phyloP scores from a whole-genome alignment of 1,140 invertebrate species.

The Daktulosphaira vitifoliae region DNA sequence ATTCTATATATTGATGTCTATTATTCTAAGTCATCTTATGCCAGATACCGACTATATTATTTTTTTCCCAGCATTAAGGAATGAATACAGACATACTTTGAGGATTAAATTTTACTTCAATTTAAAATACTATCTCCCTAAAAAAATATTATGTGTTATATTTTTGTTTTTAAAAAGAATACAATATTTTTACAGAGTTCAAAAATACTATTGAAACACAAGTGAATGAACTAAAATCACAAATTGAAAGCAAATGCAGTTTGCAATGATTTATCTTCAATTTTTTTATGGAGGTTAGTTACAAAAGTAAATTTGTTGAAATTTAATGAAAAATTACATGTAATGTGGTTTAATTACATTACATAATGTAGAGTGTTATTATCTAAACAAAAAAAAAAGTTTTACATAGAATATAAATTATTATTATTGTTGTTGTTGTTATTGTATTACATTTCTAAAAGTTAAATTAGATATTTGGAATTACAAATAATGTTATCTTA shows the following conservation, averaged over 20 bases:
- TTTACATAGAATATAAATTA: constrained; percentile 8
- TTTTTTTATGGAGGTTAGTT: no score
- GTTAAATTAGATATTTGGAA: constrained; percentile 17
- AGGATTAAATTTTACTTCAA: no score
- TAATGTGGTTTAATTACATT: constrained; percentile 18
- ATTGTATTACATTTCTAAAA: constrained; percentile 31
- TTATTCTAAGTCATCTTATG: no score
- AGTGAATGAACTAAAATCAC: constrained; percentile 86
- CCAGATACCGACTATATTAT: no score
- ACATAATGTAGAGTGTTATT: constrained; percentile 10
- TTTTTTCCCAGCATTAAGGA: no score
- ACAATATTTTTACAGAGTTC: constrained; percentile 76
- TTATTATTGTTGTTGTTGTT: constrained; percentile 30
- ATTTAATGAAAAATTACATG: no score
- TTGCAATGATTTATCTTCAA: constrained; percentile 61
- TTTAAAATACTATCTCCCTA: no score
- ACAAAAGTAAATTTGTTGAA: no score
- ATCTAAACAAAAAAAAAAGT: not conserved
- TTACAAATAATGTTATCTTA: not conserved
- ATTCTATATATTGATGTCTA: no score
- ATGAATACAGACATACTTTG: no score
- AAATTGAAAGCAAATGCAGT: constrained; percentile 87
- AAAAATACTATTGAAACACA: constrained; percentile 91
- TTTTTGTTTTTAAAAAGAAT: no score
- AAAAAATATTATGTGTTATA: no score